Evolutionary conservation across 2,797 vertebrate genomes (phyloP), one percentile per base, ranked within the genome.

Genomic region (Neoniphon sammara): DNA sequence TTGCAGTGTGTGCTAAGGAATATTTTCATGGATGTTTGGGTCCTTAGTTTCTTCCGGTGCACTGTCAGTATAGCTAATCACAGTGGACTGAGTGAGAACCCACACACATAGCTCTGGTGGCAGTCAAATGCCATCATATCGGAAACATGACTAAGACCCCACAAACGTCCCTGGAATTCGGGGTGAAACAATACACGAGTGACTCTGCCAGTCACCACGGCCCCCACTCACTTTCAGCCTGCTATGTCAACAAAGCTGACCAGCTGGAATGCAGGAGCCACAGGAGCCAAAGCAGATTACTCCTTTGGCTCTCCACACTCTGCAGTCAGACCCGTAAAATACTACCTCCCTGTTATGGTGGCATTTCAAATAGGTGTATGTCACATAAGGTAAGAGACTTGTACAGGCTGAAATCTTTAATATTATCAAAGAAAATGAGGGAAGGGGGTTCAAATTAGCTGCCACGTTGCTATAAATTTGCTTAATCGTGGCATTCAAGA

Each of bases 261-360:
- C 68, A 78, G 87, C 70, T 88, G 90, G 91, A 94, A 94, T 93
- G 91, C 76, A 84, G 77, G 70, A 88, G 78, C 61, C 77, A 75
- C 80, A 17, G 64, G 54, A 56, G 77, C 63, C 46, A 42, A 70
- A 18, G 57, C 54, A 84, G 76, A 79, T 76, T 78, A 78, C 59
- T 68, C 74, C 66, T 44, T 73, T 18, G 59, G 20, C 61, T 58
- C 42, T 39, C 58, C 21, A 3, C 14, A 7, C 62, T 53, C 66
- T 58, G 21, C 44, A 47, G 71, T 31, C 80, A 46, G 36, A 17
- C 46, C 14, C 47, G 80, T 8, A 20, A 81, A 86, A 70, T 15
- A 21, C 60, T 8, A 9, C 50, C 18, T 42, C 1, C 0, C 54
- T 20, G 34, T 14, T 65, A 59, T 63, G 46, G 54, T 4, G 15